phyloP scores from a whole-genome alignment of 1,140 invertebrate genomes.

The Samia ricini region DNA sequence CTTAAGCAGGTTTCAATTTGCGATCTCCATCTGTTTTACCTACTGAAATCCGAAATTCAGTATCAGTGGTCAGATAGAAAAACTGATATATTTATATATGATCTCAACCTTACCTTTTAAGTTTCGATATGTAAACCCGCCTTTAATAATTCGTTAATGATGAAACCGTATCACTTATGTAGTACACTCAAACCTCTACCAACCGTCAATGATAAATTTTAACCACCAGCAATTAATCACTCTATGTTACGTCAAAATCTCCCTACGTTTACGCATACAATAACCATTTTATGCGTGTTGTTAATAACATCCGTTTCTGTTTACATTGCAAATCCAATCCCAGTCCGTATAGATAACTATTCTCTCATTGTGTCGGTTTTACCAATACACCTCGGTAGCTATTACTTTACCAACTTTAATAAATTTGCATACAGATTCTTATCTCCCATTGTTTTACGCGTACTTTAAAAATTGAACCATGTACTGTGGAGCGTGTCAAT shows the following conservation, averaged over 20 bases:
- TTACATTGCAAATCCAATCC: constrained; percentile 10
- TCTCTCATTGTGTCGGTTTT: constrained; percentile 1
- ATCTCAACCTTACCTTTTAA: too few species aligned
- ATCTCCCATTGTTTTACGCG: constrained; percentile 52
- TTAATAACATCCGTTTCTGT: constrained; percentile 5
- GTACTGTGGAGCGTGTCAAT: constrained; percentile 54
- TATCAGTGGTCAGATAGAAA: too few species aligned
- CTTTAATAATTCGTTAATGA: neutral
- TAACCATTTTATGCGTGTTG: neutral
- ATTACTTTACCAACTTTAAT: neutral
- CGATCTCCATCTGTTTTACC: too few species aligned
- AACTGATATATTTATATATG: too few species aligned
- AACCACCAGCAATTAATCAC: neutral
- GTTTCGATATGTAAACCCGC: too few species aligned
- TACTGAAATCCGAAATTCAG: too few species aligned
- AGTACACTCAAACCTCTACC: neutral
- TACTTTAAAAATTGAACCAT: constrained; percentile 19
- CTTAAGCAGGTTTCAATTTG: neutral
- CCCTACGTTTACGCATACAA: constrained; percentile 2
- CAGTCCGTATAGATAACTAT: neutral
- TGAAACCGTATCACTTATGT: neutral
- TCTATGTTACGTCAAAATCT: neutral
- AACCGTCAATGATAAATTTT: neutral
- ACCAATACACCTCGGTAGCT: neutral
- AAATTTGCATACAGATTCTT: constrained; percentile 75